phyloP scores from a whole-genome alignment of 2,113 vertebrate genomes.

The Phrynosoma blainvillii region DNA sequence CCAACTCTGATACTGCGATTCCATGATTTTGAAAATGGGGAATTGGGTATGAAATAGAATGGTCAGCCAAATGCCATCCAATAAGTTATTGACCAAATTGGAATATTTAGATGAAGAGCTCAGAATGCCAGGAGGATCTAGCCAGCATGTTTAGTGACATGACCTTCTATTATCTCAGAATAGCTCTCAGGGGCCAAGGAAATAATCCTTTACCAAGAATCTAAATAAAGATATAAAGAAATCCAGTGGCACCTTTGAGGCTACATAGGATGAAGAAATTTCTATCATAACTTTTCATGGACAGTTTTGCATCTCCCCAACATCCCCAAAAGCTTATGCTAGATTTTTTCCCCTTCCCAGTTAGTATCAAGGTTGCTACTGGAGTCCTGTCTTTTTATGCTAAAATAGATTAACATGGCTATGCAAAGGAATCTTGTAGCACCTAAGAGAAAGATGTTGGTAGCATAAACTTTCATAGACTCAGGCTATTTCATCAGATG shows the following conservation, averaged over 20 bases:
- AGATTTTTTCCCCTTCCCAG: neutral
- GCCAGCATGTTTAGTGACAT: neutral
- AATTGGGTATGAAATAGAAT: neutral
- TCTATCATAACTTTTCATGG: neutral
- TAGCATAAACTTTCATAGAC: too few relatives aligned
- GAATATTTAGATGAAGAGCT: neutral
- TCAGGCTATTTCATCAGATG: too few relatives aligned
- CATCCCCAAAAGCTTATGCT: neutral
- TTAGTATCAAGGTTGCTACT: too few relatives aligned
- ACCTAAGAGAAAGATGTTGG: too few relatives aligned
- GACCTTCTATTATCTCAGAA: too few relatives aligned
- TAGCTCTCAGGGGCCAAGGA: neutral
- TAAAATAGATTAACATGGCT: too few relatives aligned
- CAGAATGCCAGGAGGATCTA: neutral
- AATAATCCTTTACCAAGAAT: neutral
- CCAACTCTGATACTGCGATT: too few relatives aligned
- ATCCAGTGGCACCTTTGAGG: neutral
- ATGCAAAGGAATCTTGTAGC: too few relatives aligned
- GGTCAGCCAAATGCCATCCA: neutral
- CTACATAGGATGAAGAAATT: neutral
- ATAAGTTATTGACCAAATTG: neutral
- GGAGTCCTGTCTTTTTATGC: too few relatives aligned
- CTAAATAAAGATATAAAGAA: neutral
- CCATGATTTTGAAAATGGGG: too few relatives aligned
- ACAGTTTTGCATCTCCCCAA: neutral